Evolutionary conservation across 2,888 invertebrate genomes (phyloP).

Genomic region (Polymixis lichenea): DNA sequence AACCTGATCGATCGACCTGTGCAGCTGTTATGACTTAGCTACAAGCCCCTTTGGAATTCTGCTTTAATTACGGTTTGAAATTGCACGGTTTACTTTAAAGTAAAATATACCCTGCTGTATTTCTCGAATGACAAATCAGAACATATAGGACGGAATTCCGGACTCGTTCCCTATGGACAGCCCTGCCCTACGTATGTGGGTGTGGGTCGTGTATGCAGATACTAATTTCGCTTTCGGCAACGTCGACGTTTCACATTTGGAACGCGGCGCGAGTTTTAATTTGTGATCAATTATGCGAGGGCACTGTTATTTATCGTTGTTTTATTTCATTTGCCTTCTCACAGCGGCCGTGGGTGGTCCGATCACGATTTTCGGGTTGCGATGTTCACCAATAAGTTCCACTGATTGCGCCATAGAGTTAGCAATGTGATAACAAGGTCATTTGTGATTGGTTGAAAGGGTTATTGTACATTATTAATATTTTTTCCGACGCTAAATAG

Average conservation of each 20-base stretch:
- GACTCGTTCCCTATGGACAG: conserved; percentile 64
- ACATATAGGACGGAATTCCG: conserved; percentile 30
- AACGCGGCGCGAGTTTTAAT: conserved; percentile 89
- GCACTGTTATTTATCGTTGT: conserved; percentile 90
- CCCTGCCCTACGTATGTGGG: conserved; percentile 69
- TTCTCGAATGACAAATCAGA: conserved; percentile 57
- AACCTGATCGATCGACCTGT: too few species aligned
- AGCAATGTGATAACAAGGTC: conserved; percentile 70
- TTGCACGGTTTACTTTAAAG: conserved; percentile 29
- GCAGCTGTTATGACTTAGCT: too few species aligned
- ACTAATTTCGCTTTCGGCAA: conserved; percentile 88
- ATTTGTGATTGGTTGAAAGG: neutral
- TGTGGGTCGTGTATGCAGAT: conserved; percentile 74
- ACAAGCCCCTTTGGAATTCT: conserved; percentile 3
- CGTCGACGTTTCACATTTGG: conserved; percentile 87
- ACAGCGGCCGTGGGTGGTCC: conserved; percentile 88
- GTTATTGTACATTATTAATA: neutral
- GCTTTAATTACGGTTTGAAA: conserved; percentile 17
- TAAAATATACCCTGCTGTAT: conserved; percentile 31
- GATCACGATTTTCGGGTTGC: conserved; percentile 88
- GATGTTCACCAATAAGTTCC: conserved; percentile 87
- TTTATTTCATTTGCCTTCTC: conserved; percentile 90
- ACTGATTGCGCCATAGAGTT: conserved; percentile 85
- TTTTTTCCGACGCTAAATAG: neutral
- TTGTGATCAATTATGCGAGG: conserved; percentile 91